phyloP scores from a whole-genome alignment of 1,140 invertebrate species.

The Zaprionus gabonicus region DNA sequence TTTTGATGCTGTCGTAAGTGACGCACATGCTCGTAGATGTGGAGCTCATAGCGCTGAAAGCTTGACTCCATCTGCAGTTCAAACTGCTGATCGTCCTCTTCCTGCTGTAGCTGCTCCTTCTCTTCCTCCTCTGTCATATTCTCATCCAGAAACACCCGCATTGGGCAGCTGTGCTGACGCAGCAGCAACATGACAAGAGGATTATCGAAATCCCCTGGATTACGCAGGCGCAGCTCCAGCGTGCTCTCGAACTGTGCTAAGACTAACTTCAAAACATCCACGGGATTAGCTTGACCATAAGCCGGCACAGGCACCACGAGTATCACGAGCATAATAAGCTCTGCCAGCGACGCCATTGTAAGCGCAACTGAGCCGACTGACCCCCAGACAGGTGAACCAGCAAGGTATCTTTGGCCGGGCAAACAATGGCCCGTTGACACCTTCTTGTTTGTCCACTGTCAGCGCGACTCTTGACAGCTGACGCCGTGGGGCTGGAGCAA shows the following conservation, averaged over 20 bases:
- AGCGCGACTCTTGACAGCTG: constrained; percentile 49
- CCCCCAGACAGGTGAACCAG: constrained; percentile 23
- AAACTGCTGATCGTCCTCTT: not conserved
- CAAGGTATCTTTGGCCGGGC: constrained; percentile 29
- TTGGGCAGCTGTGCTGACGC: not conserved
- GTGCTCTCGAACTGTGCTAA: constrained; percentile 39
- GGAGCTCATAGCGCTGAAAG: constrained; percentile 26
- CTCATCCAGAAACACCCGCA: not conserved
- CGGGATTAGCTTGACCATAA: constrained; percentile 6
- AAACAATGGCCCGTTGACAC: constrained; percentile 47
- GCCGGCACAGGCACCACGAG: constrained; percentile 25
- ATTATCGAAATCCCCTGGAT: constrained; percentile 13
- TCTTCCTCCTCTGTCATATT: not conserved
- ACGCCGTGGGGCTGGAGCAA: not conserved
- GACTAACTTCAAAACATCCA: constrained; percentile 34
- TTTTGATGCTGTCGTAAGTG: constrained; percentile 10
- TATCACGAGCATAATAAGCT: constrained; percentile 61
- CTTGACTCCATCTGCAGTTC: not conserved
- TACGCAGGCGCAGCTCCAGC: constrained; percentile 48
- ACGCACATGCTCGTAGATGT: constrained; percentile 19
- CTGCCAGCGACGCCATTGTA: constrained; percentile 52
- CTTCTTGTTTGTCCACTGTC: constrained; percentile 69
- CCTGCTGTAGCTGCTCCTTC: not conserved
- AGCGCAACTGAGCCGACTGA: constrained; percentile 48
- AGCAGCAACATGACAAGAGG: constrained; percentile 43